Conservation (phyloP, 2,113 vertebrate species). For the Pandion haliaetus region DNA sequence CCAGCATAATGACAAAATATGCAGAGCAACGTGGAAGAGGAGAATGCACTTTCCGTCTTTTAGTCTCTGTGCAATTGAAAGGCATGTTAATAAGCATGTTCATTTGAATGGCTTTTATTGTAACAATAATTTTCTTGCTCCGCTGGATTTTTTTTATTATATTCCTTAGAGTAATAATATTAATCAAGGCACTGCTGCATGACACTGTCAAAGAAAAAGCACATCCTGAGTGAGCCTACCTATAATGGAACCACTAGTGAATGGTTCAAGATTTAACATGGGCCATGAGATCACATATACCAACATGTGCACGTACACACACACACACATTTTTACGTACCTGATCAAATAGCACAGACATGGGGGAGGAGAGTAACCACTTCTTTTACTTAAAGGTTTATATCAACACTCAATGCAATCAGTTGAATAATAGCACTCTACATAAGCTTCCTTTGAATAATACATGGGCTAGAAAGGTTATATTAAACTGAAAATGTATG, state of each 20-base stretch:
- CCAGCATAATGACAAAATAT: constrained; percentile 60
- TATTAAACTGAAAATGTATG: neutral
- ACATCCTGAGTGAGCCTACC: neutral
- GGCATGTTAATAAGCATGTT: constrained; percentile 58
- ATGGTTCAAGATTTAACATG: neutral
- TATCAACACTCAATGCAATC: neutral
- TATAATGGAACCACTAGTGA: neutral
- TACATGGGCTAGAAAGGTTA: neutral
- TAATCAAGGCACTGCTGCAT: constrained; percentile 14
- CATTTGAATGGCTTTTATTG: constrained; percentile 47
- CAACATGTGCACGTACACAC: neutral
- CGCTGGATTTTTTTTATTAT: neutral
- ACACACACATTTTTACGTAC: neutral
- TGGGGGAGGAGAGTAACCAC: neutral
- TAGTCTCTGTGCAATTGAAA: constrained; percentile 29
- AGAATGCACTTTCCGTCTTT: neutral
- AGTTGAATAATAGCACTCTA: neutral
- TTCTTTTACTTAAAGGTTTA: neutral
- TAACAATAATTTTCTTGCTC: constrained; percentile 54
- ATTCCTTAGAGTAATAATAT: constrained; percentile 45
- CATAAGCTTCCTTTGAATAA: neutral
- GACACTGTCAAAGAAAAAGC: constrained; percentile 14
- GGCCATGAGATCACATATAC: neutral
- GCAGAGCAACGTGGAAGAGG: constrained; percentile 11
- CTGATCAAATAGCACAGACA: neutral